Conservation (phyloP, 2,113 vertebrate species). For the Eulemur rufifrons region DNA sequence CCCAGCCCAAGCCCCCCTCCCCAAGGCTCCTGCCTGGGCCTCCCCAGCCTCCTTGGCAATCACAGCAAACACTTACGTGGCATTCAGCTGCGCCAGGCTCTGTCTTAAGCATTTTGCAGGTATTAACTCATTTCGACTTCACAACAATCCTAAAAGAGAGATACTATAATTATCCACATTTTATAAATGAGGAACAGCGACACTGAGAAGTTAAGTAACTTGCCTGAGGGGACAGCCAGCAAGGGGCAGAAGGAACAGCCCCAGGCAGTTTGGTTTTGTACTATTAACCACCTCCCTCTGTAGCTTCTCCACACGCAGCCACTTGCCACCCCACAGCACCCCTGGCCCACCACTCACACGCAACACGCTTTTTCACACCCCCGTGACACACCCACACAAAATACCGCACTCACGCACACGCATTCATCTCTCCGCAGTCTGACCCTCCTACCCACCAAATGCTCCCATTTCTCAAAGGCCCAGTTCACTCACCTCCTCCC, state of each 20-base stretch:
- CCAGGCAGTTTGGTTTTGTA: background rate
- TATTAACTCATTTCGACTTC: background rate
- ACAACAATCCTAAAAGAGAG: background rate
- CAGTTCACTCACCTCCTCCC: background rate
- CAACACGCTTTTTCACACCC: too few relatives aligned
- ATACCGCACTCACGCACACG: background rate
- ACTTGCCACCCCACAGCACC: background rate
- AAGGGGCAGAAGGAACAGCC: background rate
- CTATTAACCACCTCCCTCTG: background rate
- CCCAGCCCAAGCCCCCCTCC: background rate
- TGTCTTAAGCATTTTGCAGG: background rate
- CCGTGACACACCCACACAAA: background rate
- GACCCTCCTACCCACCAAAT: background rate
- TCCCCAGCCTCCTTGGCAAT: background rate
- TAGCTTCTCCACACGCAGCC: background rate
- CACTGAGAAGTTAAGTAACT: background rate
- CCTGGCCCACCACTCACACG: background rate
- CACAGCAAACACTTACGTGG: fast-evolving
- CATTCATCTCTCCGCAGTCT: too few relatives aligned
- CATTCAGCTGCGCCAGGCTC: background rate
- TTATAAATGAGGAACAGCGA: background rate
- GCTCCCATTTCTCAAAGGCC: background rate
- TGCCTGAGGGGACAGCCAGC: background rate
- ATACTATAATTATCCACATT: background rate
- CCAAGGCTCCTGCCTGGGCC: fast-evolving